Percentiles rank a stretch among this genome's conserved stretches.
These are phyloP conservation scores for Stomatorhinus walkeri DNA, from an alignment of 2,797 vertebrate species.

Conservation along the genomic window DNA sequence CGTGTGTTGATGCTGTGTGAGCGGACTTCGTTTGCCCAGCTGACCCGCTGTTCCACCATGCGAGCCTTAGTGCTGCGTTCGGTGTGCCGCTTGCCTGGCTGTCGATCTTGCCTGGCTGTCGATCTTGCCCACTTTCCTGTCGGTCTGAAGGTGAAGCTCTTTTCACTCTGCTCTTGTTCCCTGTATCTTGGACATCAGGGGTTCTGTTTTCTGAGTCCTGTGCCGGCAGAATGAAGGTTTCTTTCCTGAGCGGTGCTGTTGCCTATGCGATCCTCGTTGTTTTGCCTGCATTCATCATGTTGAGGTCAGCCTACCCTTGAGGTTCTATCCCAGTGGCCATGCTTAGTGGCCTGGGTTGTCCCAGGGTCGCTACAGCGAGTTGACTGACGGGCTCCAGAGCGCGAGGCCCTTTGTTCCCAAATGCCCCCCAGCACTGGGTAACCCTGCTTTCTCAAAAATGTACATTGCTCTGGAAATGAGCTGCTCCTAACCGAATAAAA, in stretches of 20 bases:
- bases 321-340: too few species aligned
- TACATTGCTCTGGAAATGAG: background rate
- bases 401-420: background rate
- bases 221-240: background rate
- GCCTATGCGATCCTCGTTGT: background rate
- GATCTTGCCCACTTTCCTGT: background rate
- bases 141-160: background rate
- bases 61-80: background rate
- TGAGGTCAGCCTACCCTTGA: background rate
- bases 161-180: background rate
- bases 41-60: too few species aligned
- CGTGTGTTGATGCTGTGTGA: background rate
- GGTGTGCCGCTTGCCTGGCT: background rate
- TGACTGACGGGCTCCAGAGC: background rate
- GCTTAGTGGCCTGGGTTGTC: background rate
- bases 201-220: background rate
- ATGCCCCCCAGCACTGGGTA: background rate
- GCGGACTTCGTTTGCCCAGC: background rate
- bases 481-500: background rate
- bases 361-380: background rate
- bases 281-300: background rate
- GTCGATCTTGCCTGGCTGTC: background rate
- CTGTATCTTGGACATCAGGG: background rate
- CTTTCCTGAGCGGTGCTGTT: background rate
- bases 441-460: background rate